Base-by-base conservation (phyloP, 1,140 invertebrate species). In the Pachypsylla venusta region DNA sequence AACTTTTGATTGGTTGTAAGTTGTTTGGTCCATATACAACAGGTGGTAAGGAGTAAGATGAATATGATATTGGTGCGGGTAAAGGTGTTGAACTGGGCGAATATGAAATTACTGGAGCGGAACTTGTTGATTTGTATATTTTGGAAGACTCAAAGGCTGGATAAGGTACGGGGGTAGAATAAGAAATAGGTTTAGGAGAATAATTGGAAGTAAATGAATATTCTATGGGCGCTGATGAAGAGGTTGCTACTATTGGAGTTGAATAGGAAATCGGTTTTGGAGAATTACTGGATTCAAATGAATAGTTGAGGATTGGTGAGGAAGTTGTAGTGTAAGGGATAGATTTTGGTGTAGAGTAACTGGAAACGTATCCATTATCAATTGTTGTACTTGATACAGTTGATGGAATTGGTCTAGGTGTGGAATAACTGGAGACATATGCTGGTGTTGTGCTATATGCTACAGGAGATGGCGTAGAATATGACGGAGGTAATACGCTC, bases 251-350 rank as follows among this genome's bases (percentile, higher is more conserved):
- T 12, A 57, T 26, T 55, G 54, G 54, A 2, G 16, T 2, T 10
- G 55, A 58, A 57, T 71, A 66, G 57, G 61, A 66, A 10, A 69
- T 65, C 35, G 69, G 63, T 62, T 70, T 71, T 58, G 70, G 67
- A 16, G 70, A 57, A 27, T 27, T 26, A 30, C 55, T 30, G n/a
- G 24, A 19, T 1, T 19, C 16, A 10, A 20, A 57, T 2, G 26
- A 19, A n/a, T 53, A 48, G 7, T 39, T 14, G 14, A 42, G 16
- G 10, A 30, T 26, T 26, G 56, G 27, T 27, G 60, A 56, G 35
- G 59, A 48, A 14, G 53, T 26, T 30, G 60, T 60, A 7, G 26
- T 39, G n/a, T n/a, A n/a, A 19, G 25, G 39, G 2, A 54, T 58
- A 57, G 64, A 42, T 40, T 63, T 62, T 26, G 56, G 62, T 25